Evolutionary conservation across 2,797 vertebrate genomes (phyloP).

Genomic region (Anas bahamensis): DNA sequence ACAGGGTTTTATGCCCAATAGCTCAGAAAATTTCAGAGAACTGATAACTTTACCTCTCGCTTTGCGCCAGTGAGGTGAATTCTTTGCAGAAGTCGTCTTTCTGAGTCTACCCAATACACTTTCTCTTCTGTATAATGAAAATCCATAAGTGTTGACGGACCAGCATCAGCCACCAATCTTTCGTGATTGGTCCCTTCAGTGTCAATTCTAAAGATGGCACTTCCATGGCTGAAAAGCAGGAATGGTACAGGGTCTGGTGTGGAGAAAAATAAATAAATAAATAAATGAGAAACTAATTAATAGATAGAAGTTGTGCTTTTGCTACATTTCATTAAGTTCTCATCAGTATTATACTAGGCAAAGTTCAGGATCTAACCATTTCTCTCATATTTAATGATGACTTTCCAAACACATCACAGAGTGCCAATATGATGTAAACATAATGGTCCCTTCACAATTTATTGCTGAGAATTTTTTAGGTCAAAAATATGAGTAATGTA

Average conservation of each 20-base stretch:
- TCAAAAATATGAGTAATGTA: background rate
- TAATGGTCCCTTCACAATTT: background rate
- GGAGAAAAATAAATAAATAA: background rate
- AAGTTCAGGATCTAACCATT: background rate
- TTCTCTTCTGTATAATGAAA: conserved; percentile 85
- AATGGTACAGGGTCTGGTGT: conserved; percentile 86
- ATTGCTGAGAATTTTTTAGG: background rate
- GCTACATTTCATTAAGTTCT: background rate
- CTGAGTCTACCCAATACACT: conserved; percentile 89
- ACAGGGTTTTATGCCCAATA: background rate
- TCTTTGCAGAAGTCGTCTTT: conserved; percentile 85
- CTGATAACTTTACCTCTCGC: conserved; percentile 82
- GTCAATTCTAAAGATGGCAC: conserved; percentile 86
- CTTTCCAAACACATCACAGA: background rate
- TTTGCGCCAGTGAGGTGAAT: conserved; percentile 83
- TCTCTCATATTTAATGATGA: background rate
- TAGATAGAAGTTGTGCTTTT: background rate
- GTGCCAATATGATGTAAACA: background rate
- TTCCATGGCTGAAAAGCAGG: conserved; percentile 88
- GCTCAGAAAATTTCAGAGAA: background rate
- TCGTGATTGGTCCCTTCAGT: conserved; percentile 85
- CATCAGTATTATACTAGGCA: background rate
- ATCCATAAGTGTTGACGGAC: conserved; percentile 83
- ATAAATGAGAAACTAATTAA: background rate
- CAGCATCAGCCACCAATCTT: conserved; percentile 80